Percentiles rank a stretch among this genome's conserved stretches.
phyloP scores from a whole-genome alignment of 2,113 vertebrate species.

The Thinocorus orbignyianus region DNA sequence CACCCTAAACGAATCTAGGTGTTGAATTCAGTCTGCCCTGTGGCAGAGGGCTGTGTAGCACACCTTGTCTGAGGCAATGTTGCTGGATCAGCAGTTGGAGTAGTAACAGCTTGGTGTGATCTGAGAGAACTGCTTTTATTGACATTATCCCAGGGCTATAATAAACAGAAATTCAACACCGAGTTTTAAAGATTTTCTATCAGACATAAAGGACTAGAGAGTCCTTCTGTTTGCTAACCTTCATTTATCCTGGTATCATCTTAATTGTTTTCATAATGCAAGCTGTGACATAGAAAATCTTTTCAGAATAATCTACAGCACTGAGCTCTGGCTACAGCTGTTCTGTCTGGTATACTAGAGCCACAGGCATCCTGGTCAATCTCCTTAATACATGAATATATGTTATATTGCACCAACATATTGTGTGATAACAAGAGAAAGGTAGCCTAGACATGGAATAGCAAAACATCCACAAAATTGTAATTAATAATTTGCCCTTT shows the following conservation, averaged over 20 bases:
- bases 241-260: neutral
- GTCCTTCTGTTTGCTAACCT: neutral
- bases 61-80: accelerated
- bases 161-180: neutral
- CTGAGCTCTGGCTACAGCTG: neutral
- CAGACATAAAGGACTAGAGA: neutral
- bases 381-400: neutral
- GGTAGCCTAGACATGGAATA: neutral
- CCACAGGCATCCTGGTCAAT: neutral
- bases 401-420: neutral
- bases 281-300: neutral
- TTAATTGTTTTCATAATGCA: neutral
- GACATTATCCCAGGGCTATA: neutral
- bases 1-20: neutral
- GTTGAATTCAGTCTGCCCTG: accelerated
- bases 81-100: neutral
- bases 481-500: neutral
- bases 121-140: too few relatives aligned
- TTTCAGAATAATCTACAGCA: neutral
- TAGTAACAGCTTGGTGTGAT: accelerated
- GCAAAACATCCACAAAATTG: neutral
- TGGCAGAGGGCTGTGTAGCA: too few relatives aligned
- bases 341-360: neutral
- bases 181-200: neutral
- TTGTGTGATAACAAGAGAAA: neutral